phyloP scores from a whole-genome alignment of 2,797 vertebrate species.

The Gouania willdenowi region DNA sequence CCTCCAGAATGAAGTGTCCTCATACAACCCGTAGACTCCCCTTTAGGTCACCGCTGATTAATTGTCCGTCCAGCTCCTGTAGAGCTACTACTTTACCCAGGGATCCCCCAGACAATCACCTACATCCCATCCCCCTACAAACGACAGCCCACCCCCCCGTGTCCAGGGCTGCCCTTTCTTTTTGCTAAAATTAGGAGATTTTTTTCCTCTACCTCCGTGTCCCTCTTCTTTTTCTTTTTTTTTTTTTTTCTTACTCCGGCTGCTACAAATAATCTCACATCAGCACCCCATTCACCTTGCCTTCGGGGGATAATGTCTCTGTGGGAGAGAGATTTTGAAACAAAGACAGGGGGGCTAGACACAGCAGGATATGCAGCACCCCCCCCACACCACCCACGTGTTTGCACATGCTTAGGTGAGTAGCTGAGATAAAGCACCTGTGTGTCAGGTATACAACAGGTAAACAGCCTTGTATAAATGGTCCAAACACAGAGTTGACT shows the following conservation, averaged over 20 bases:
- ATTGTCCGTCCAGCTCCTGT: conserved; percentile 72
- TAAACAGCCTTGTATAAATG: conserved; percentile 63
- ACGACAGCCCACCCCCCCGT: conserved; percentile 40
- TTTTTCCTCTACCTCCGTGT: conserved; percentile 3
- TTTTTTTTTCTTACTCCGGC: conserved; percentile 10
- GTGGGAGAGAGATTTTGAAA: conserved; percentile 53
- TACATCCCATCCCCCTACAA: conserved; percentile 49
- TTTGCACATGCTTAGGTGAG: conserved; percentile 51
- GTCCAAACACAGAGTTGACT: conserved; percentile 61
- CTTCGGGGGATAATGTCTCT: conserved; percentile 70
- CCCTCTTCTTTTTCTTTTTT: not conserved
- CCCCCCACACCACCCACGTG: conserved; percentile 29
- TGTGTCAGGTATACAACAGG: conserved; percentile 72
- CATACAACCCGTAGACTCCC: conserved; percentile 64
- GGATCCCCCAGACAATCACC: conserved; percentile 66
- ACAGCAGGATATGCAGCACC: conserved; percentile 31
- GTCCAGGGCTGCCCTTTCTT: conserved; percentile 42
- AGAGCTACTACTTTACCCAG: conserved; percentile 72
- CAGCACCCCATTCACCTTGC: conserved; percentile 79
- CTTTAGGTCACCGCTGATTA: conserved; percentile 73
- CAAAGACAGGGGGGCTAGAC: conserved; percentile 47
- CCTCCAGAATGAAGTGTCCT: conserved; percentile 68
- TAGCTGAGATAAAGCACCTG: conserved; percentile 69
- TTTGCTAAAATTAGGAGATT: conserved; percentile 65
- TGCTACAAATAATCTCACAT: conserved; percentile 68